Base-by-base conservation (phyloP, 2,113 vertebrate genomes). In the Phaethornis superciliosus region DNA sequence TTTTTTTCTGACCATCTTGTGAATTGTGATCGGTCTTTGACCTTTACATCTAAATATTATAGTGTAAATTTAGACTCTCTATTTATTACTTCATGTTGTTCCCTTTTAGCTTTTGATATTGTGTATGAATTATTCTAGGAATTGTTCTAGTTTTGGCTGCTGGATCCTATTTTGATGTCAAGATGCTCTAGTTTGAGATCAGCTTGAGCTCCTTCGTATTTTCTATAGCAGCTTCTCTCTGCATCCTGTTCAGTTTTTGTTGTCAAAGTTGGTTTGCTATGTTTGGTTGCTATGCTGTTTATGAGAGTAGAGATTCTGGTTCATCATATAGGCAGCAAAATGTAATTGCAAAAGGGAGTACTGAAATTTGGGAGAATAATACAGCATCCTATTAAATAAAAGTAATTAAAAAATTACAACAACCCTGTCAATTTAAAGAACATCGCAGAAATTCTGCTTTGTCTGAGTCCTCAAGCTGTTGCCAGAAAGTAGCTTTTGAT, bases 181-280 rank as follows among this genome's bases (percentile, higher is more conserved):
- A 52, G 35, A n/a, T 18, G 18, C 7, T 0, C 4, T 44, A 44
- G 9, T 59, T 54, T 77, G 37, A 70, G 27, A 64, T 64, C 20
- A 59, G 5, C 15, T 71, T 51, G 37, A 79, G 6, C 9, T 6
- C 12, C 13, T 19, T 33, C 7, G 35, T 65, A 40, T 77, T 59
- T 80, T 64, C 64, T 33, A 2, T 37, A 30, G 4, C 37, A 26
- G 10, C 16, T 59, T 35, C 14, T 60, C 47, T 62, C 16, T 37
- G 63, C 2, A 10, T 91, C 76, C 0, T 0, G 12, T 76, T 51
- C 51, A 21, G 0, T 26, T 69, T 80, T 56, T 40, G 28, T 4
- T 52, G 32, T 76, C 20, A 77, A n/a, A n/a, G n/a, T n/a, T n/a
- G n/a, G n/a, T n/a, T n/a, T n/a, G n/a, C n/a, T n/a, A n/a, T n/a